These are phyloP conservation scores for Sarcophaga peregrina DNA, from an alignment of 1,140 invertebrate genomes.

Conservation along the genomic window DNA sequence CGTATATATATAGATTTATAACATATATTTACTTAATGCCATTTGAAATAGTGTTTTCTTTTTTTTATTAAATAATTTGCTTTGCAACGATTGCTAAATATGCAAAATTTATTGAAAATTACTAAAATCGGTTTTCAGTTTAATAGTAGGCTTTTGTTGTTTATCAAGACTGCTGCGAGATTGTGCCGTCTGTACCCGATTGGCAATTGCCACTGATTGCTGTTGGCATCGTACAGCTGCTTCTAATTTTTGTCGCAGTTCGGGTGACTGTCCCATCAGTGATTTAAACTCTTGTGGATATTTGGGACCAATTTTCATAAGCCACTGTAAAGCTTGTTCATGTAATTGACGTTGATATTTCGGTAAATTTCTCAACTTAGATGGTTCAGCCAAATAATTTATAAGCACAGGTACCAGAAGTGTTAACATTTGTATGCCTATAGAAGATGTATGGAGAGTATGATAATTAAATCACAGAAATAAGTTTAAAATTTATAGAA, in stretches of 20 bases:
- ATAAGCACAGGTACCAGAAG: slow-evolving; percentile 90
- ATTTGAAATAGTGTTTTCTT: not conserved
- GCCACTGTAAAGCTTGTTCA: slow-evolving; percentile 86
- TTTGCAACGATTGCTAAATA: not conserved
- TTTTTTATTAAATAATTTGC: not conserved
- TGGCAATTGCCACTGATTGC: slow-evolving; percentile 69
- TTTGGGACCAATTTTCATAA: slow-evolving; percentile 91
- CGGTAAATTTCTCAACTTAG: slow-evolving; percentile 72
- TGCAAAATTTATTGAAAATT: slow-evolving; percentile 74
- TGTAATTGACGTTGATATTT: slow-evolving; percentile 79
- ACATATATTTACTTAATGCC: not conserved
- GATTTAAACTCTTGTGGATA: slow-evolving; percentile 93
- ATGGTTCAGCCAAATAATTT: slow-evolving; percentile 81
- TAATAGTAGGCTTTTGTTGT: slow-evolving; percentile 83
- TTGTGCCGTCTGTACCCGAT: slow-evolving; percentile 60
- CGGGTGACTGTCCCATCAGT: slow-evolving; percentile 84
- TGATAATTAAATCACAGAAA: not conserved
- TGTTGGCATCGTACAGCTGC: slow-evolving; percentile 84
- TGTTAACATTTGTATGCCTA: slow-evolving; percentile 89
- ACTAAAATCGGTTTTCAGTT: slow-evolving; percentile 95
- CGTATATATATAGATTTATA: not conserved
- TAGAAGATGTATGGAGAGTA: not conserved
- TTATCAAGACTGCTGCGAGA: slow-evolving; percentile 65
- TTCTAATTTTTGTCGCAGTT: slow-evolving; percentile 85
- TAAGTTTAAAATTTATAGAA: not conserved